Percentiles rank a stretch among this genome's conserved stretches.
Conservation (phyloP, 2,888 invertebrate genomes). For the Miltochrista miniata region DNA sequence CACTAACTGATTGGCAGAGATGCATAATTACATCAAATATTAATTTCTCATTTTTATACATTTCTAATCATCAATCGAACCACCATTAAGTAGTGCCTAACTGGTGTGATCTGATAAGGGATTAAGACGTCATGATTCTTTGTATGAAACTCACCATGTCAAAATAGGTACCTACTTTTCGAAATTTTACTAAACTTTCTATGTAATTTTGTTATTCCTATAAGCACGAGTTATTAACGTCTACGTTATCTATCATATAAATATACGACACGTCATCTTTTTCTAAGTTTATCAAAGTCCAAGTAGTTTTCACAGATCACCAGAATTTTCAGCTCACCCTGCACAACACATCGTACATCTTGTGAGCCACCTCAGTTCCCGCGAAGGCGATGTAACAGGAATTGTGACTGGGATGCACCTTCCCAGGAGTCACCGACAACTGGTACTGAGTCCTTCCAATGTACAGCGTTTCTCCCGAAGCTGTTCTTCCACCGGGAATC, state of each 20-base stretch:
- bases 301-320: constrained; percentile 7
- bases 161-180: too few species aligned
- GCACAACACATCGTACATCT: constrained; percentile 74
- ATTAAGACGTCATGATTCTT: too few species aligned
- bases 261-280: neutral
- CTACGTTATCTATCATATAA: neutral
- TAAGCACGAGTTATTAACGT: too few species aligned
- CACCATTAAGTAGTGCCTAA: too few species aligned
- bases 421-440: constrained; percentile 83
- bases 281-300: constrained; percentile 1
- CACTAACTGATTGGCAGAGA: too few species aligned
- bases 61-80: too few species aligned
- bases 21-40: too few species aligned
- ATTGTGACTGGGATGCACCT: constrained; percentile 75
- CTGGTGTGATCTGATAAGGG: too few species aligned
- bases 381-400: constrained; percentile 71
- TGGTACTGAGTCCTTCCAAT: constrained; percentile 83
- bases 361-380: constrained; percentile 68
- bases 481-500: constrained; percentile 78
- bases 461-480: constrained; percentile 76
- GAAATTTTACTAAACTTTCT: too few species aligned
- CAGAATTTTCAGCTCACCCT: constrained; percentile 52
- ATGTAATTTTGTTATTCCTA: too few species aligned
- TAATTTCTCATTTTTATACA: too few species aligned
- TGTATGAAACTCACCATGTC: too few species aligned